Evolutionary conservation across 2,888 invertebrate species (phyloP).

Genomic region (Boloria selene): DNA sequence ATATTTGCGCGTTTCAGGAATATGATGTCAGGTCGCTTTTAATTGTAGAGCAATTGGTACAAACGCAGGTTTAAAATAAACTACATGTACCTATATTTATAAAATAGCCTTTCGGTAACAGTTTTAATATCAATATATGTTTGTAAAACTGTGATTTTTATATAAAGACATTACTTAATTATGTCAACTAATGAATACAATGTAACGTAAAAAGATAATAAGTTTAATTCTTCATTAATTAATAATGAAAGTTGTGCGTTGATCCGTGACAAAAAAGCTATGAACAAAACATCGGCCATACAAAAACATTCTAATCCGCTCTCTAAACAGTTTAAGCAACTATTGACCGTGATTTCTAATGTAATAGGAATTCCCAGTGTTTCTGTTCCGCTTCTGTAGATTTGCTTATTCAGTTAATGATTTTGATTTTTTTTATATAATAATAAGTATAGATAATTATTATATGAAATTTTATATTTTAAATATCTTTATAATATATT

Average conservation of each 20-base stretch:
- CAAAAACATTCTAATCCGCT: conserved; percentile 33
- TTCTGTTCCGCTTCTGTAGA: conserved; percentile 25
- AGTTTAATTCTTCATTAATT: background rate
- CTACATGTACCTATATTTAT: too few species aligned
- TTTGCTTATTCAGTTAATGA: conserved; percentile 24
- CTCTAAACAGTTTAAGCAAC: conserved; percentile 34
- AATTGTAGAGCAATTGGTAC: too few species aligned
- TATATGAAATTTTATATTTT: too few species aligned
- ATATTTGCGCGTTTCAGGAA: too few species aligned
- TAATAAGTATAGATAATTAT: background rate
- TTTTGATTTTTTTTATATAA: conserved; percentile 17
- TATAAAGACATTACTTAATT: too few species aligned
- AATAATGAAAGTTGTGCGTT: background rate
- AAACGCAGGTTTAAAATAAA: too few species aligned
- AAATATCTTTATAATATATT: background rate
- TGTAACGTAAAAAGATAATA: too few species aligned
- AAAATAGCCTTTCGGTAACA: too few species aligned
- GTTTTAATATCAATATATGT: too few species aligned
- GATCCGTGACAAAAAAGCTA: conserved; percentile 9
- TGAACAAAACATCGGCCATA: conserved; percentile 9
- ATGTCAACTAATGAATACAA: too few species aligned
- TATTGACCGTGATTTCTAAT: conserved; percentile 35
- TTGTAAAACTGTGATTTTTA: too few species aligned
- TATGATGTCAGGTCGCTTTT: too few species aligned
- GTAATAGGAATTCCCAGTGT: conserved; percentile 33